Evolutionary conservation across 2,888 invertebrate genomes (phyloP).

Genomic region (Dryococelus australis): DNA sequence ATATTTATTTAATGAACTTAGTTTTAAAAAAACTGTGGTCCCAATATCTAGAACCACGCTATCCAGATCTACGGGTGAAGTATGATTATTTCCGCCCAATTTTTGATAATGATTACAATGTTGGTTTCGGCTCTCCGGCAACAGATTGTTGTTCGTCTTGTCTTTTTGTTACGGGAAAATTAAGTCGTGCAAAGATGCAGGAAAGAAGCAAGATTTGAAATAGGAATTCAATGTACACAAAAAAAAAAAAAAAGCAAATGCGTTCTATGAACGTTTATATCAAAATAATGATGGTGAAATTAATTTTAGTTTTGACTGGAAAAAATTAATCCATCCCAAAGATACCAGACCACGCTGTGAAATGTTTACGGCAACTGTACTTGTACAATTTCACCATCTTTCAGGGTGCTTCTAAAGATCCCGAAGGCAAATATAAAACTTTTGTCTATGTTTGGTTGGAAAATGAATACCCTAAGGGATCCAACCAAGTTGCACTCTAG

Average conservation of each 20-base stretch:
- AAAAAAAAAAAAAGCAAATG: not conserved
- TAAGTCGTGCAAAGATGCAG: constrained; percentile 1
- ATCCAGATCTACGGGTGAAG: constrained; percentile 7
- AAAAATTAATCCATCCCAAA: no score
- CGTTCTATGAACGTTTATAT: not conserved
- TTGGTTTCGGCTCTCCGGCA: constrained; percentile 18
- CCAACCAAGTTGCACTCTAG: no score
- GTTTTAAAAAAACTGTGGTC: not conserved
- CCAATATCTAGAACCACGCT: not conserved
- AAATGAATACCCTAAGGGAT: no score
- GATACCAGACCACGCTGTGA: no score
- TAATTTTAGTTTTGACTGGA: not conserved
- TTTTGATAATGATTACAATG: constrained; percentile 22
- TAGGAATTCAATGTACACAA: not conserved
- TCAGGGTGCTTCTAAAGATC: no score
- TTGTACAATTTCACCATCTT: no score
- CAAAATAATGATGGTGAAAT: constrained; percentile 4
- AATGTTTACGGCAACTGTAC: no score
- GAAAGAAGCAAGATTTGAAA: not conserved
- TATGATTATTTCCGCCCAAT: not conserved
- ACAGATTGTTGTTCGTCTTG: not conserved
- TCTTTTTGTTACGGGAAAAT: not conserved
- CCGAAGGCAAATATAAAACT: no score
- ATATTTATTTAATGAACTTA: constrained; percentile 4
- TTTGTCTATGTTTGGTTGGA: no score